Evolutionary conservation across 2,113 vertebrate species (phyloP).

Genomic region (Serilophus lunatus): DNA sequence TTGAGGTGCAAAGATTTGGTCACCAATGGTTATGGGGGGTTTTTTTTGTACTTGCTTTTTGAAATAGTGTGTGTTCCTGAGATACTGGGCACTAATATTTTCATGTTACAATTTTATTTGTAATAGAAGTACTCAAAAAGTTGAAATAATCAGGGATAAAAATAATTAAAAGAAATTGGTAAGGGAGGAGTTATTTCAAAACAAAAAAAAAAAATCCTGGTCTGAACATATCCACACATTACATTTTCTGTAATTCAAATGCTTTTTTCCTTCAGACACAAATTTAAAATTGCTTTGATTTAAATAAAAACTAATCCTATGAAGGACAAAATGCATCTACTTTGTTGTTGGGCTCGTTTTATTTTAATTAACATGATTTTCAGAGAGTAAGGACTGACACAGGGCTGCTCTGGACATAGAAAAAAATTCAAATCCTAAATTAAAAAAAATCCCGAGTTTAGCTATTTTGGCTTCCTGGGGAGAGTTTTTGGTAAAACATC

Average conservation of each 20-base stretch:
- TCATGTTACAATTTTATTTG: not conserved
- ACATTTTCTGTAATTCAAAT: not conserved
- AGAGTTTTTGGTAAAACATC: not conserved
- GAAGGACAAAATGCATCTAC: not conserved
- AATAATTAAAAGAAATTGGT: not conserved
- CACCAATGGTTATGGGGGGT: accelerated
- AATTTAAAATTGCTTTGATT: not conserved
- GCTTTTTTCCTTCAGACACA: not conserved
- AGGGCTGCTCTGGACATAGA: not conserved
- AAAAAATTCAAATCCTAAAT: not conserved
- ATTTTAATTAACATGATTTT: not conserved
- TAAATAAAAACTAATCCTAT: not conserved
- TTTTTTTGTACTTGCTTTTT: not conserved
- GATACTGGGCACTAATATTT: not conserved
- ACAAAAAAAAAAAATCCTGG: not conserved
- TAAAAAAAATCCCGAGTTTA: not conserved
- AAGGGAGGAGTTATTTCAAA: not conserved
- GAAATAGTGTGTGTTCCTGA: accelerated
- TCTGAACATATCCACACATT: accelerated
- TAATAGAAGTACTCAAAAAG: not conserved
- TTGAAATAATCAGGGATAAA: not conserved
- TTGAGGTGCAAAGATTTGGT: not conserved
- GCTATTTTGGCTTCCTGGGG: not conserved
- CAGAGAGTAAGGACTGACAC: not conserved
- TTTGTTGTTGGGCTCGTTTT: accelerated